Base-by-base conservation (phyloP, 2,797 vertebrate genomes). In the Podarcis siculus region DNA sequence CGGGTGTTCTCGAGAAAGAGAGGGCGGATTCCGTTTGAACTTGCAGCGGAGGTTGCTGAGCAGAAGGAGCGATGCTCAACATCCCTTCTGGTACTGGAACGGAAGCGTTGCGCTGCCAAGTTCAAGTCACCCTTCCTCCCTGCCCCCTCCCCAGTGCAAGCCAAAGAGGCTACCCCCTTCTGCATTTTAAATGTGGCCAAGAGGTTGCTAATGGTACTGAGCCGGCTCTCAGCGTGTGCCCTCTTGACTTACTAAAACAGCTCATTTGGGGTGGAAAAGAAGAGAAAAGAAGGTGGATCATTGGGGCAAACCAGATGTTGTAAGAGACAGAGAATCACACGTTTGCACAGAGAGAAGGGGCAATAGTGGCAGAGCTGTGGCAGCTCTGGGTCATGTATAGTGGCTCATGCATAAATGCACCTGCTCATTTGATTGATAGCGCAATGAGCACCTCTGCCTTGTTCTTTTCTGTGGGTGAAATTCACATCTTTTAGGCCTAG, bases 11-110 rank as follows among this genome's bases (percentile, higher is more conserved):
- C 76, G 32, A 66, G 82, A 30, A 45, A 78, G 85, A 2, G 5
- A 86, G 75, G 49, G 67, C 76, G 76, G 75, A 23, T 64, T 86
- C 82, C 0, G 1, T 91, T 89, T 85, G 90, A 91, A 92, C 89
- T 95, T 82, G 82, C 81, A 17, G 0, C 8, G 85, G 90, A 32
- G 87, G 90, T 80, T 13, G 0, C 1, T 1, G 39, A 80, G 79
- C 90, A 86, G 86, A 86, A 86, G 17, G 90, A 87, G 88, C 88
- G 87, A 64, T 55, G 15, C 32, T 55, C 49, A 55, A 35, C 0
- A 67, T 80, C 86, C 86, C 61, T 92, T 84, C 88, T 78, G 76
- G 0, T 32, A 1, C 32, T 37, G 82, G 79, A 85, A 0, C 0
- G 5, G 89, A 92, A 83, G 88, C 86, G 81, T 92, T 83, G 0